phyloP scores from a whole-genome alignment of 2,888 invertebrate genomes.

The Dryadula phaetusa region DNA sequence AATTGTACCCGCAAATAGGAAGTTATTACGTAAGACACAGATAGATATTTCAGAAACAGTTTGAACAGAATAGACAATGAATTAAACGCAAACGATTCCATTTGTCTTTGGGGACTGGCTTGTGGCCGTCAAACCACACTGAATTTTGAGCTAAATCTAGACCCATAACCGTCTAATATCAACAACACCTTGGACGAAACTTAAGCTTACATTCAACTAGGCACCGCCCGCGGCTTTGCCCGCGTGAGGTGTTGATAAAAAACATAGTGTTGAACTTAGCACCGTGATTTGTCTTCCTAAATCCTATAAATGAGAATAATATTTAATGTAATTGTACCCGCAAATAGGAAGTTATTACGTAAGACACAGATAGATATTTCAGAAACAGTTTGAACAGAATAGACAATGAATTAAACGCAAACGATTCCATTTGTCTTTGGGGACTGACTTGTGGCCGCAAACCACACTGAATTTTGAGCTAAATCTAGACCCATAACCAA shows the following conservation, averaged over 20 bases:
- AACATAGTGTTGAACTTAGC: no score
- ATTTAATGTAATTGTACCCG: no score
- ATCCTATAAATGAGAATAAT: no score
- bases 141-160: not conserved
- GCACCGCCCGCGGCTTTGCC: no score
- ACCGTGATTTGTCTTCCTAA: no score
- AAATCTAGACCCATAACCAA: not conserved
- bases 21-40: no score
- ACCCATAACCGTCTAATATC: not conserved
- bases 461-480: not conserved
- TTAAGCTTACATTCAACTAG: not conserved
- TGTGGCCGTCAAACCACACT: not conserved
- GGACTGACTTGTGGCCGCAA: not conserved
- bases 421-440: constrained; percentile 6
- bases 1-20: no score
- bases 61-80: not conserved
- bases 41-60: no score
- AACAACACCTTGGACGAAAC: not conserved
- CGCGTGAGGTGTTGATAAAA: no score
- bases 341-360: no score
- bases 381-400: no score
- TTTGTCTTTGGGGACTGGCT: constrained; percentile 4
- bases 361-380: no score
- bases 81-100: not conserved
- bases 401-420: not conserved